These are phyloP conservation scores for Triops longicaudatus DNA, from an alignment of 1,140 invertebrate genomes.

Conservation along the genomic window DNA sequence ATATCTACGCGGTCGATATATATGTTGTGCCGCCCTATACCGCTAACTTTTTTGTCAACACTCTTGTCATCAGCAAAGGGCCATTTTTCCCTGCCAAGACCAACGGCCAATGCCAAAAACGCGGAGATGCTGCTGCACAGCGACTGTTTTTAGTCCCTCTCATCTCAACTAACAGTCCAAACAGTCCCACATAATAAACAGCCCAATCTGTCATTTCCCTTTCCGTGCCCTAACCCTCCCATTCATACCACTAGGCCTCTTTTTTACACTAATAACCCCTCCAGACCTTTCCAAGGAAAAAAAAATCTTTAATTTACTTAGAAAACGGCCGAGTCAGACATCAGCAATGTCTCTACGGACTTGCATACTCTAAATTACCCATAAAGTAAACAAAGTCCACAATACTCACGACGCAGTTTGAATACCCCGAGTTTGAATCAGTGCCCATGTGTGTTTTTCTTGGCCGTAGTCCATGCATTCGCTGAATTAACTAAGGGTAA, in stretches of 20 bases:
- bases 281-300: too few species aligned
- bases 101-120: background rate
- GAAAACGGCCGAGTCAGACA: too few species aligned
- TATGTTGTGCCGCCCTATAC: background rate
- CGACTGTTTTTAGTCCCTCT: background rate
- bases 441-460: too few species aligned
- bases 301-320: too few species aligned
- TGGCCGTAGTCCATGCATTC: too few species aligned
- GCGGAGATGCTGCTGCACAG: background rate
- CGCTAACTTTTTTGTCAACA: conserved; percentile 11
- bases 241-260: background rate
- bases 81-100: conserved; percentile 1
- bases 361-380: too few species aligned
- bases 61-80: background rate
- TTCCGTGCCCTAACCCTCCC: background rate
- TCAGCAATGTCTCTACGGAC: too few species aligned
- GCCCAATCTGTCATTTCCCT: background rate
- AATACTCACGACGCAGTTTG: too few species aligned
- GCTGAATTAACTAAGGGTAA: too few species aligned
- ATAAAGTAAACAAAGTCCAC: too few species aligned
- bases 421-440: too few species aligned
- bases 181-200: conserved; percentile 9
- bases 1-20: background rate
- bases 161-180: conserved; percentile 8
- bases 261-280: background rate